phyloP scores from a whole-genome alignment of 2,888 invertebrate genomes.

The Xanthorhoe designata region DNA sequence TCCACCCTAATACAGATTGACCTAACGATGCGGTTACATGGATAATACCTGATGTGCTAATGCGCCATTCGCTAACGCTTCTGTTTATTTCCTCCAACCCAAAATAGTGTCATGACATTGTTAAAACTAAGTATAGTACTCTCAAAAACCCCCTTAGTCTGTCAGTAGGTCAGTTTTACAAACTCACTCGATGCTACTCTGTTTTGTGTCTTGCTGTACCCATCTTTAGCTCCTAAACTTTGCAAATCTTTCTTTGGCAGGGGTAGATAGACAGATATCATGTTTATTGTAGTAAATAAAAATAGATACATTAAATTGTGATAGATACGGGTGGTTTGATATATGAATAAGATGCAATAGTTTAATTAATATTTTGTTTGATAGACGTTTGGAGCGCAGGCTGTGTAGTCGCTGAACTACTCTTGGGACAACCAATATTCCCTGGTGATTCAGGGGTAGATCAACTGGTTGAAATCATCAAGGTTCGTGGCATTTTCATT shows the following conservation, averaged over 20 bases:
- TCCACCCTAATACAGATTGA: not conserved
- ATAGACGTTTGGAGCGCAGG: slow-evolving; percentile 99
- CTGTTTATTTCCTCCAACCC: too few species aligned
- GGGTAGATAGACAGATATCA: not conserved
- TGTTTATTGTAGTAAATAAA: not conserved
- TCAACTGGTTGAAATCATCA: slow-evolving; percentile 99
- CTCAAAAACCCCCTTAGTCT: too few species aligned
- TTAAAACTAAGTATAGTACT: too few species aligned
- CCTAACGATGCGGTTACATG: not conserved
- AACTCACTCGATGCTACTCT: not conserved
- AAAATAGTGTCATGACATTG: too few species aligned
- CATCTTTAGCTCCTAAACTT: not conserved
- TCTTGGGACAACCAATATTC: slow-evolving; percentile 99
- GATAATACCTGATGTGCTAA: not conserved
- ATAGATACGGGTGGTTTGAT: not conserved
- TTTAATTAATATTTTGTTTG: not conserved
- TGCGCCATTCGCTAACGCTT: not conserved
- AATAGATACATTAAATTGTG: not conserved
- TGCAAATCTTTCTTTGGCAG: not conserved
- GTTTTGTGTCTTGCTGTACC: not conserved
- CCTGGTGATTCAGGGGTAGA: slow-evolving; percentile 99
- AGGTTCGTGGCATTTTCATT: slow-evolving; percentile 87
- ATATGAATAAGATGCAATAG: not conserved
- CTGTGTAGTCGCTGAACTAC: slow-evolving; percentile 98
- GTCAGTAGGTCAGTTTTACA: too few species aligned